Evolutionary conservation across 2,113 vertebrate species (phyloP).

Genomic region (Rhinopomastus cyanomelas): DNA sequence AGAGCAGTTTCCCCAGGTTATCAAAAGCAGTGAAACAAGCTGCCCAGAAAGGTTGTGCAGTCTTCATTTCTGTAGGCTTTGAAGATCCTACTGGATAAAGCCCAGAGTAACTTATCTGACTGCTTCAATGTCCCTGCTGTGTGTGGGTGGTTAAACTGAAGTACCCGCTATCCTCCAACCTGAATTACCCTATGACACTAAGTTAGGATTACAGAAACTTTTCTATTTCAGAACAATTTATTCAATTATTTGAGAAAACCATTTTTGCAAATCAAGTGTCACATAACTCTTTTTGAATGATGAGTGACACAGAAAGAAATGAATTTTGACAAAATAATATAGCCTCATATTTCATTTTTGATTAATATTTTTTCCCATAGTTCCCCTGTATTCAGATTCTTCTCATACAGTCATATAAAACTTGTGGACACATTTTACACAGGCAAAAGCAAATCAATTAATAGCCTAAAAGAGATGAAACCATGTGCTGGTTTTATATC

Average conservation of each 20-base stretch:
- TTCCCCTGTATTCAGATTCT: background rate
- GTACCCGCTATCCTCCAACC: background rate
- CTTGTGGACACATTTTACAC: background rate
- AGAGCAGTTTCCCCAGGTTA: background rate
- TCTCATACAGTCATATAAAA: background rate
- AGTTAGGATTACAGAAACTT: background rate
- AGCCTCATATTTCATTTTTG: background rate
- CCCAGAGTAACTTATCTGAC: background rate
- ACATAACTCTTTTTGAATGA: background rate
- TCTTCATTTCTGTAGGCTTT: background rate
- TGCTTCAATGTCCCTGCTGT: background rate
- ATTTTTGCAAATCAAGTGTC: background rate
- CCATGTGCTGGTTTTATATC: background rate
- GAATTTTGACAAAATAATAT: background rate
- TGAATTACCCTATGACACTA: background rate
- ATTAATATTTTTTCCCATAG: background rate
- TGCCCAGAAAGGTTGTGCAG: background rate
- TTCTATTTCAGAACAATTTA: background rate
- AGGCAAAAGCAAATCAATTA: background rate
- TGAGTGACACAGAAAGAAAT: background rate
- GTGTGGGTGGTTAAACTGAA: background rate
- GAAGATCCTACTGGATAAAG: background rate
- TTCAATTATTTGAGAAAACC: background rate
- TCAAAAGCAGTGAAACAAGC: background rate
- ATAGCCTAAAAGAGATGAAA: background rate